Evolutionary conservation across 37 sponge, comb jelly and placozoan species (phyloP).

Genomic region (Cliona cf. orientalis): DNA sequence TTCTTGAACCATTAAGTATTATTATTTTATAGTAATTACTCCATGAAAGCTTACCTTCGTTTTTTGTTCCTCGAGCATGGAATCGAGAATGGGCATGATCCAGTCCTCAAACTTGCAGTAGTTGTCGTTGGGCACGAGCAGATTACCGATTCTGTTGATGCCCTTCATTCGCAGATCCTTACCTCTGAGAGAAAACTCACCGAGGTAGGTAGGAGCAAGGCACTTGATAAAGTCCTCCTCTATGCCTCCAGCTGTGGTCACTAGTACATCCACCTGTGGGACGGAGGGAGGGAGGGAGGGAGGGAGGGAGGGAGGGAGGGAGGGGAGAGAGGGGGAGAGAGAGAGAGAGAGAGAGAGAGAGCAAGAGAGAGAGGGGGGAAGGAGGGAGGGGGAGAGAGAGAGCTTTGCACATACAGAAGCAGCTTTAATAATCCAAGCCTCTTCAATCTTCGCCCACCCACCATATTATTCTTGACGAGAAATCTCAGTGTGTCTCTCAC

Average conservation of each 20-base stretch:
- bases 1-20: no score
- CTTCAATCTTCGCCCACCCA: slow-evolving; percentile 21
- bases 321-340: no score
- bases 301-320: no score
- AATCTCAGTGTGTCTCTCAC: slow-evolving; percentile 86
- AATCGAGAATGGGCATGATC: slow-evolving; percentile 88
- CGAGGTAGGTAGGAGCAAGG: slow-evolving; percentile 86
- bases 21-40: no score
- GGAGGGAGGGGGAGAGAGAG: no score
- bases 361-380: no score
- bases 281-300: not conserved
- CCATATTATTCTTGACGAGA: slow-evolving; percentile 94
- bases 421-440: not conserved
- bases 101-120: slow-evolving; percentile 98
- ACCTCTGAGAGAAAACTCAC: slow-evolving; percentile 88
- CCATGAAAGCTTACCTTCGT: slow-evolving; percentile 56
- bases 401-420: no score
- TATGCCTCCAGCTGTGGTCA: slow-evolving; percentile 96
- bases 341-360: no score
- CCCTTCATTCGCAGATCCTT: slow-evolving; percentile 82
- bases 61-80: slow-evolving; percentile 86
- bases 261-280: slow-evolving; percentile 89
- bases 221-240: slow-evolving; percentile 99
- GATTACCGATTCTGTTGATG: slow-evolving; percentile 94
- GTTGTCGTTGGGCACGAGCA: slow-evolving; percentile 93